These are phyloP conservation scores for Aulostomus chinensis DNA, from an alignment of 2,797 vertebrate species.

Conservation along the genomic window DNA sequence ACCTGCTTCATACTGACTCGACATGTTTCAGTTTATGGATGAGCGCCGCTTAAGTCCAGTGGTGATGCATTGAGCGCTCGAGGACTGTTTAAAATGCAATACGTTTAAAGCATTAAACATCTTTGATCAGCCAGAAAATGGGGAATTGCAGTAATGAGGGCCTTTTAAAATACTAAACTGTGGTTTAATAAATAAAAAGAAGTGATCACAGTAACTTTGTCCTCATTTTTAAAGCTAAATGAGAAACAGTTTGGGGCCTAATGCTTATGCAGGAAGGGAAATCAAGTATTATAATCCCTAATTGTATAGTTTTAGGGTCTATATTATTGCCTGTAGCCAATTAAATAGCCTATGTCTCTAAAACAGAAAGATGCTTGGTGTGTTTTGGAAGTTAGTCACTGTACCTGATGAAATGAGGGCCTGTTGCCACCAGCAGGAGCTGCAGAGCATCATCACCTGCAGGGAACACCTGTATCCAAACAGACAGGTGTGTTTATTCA, in stretches of 20 bases:
- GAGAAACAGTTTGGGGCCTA: slow-evolving; percentile 23
- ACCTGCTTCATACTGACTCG: no score
- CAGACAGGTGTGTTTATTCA: slow-evolving; percentile 57
- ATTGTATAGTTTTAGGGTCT: slow-evolving; percentile 8
- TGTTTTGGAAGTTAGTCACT: slow-evolving; percentile 16
- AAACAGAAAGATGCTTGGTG: slow-evolving; percentile 32
- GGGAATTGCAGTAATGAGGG: slow-evolving; percentile 20
- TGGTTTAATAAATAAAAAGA: slow-evolving; percentile 39
- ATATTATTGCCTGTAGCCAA: slow-evolving; percentile 19
- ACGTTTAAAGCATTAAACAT: slow-evolving; percentile 2
- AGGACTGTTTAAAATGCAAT: neutral
- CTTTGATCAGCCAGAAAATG: slow-evolving; percentile 12
- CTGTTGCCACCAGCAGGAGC: slow-evolving; percentile 81
- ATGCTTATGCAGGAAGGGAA: slow-evolving; percentile 10
- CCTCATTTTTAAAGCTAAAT: slow-evolving; percentile 18
- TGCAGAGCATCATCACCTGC: slow-evolving; percentile 76
- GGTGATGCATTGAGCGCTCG: slow-evolving; percentile 5
- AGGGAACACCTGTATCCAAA: slow-evolving; percentile 51
- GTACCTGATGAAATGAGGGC: slow-evolving; percentile 59
- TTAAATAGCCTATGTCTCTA: slow-evolving; percentile 15
- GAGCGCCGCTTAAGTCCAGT: slow-evolving; percentile 3
- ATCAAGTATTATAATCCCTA: slow-evolving; percentile 26
- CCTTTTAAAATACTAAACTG: slow-evolving; percentile 25
- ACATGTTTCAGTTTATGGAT: slow-evolving; percentile 29
- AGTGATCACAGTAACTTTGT: slow-evolving; percentile 31